These are phyloP conservation scores for Enteromius afrohamiltoni DNA, from an alignment of 2,797 vertebrate species.

Conservation along the genomic window DNA sequence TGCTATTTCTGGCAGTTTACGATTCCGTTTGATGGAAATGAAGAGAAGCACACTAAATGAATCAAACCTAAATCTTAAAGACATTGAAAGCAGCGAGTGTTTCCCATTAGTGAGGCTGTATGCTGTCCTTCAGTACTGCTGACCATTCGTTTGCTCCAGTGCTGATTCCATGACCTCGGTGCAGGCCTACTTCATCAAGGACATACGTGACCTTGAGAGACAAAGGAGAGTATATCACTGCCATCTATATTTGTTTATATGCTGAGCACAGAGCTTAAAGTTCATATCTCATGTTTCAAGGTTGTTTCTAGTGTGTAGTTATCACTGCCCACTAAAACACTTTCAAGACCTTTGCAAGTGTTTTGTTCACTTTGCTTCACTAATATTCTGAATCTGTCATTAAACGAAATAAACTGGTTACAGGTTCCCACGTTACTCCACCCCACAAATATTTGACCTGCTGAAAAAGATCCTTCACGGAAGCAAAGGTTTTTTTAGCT, in stretches of 20 bases:
- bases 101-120: slow-evolving; percentile 13
- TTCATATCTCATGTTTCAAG: slow-evolving; percentile 46
- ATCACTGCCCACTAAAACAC: background rate
- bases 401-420: background rate
- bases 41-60: background rate
- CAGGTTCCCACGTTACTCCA: background rate
- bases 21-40: background rate
- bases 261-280: slow-evolving; percentile 35
- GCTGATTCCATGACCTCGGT: slow-evolving; percentile 52
- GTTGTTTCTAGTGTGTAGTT: slow-evolving; percentile 16
- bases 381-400: background rate
- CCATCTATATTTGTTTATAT: slow-evolving; percentile 35
- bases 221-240: slow-evolving; percentile 6
- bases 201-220: slow-evolving; percentile 36
- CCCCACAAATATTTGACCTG: background rate
- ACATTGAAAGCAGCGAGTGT: background rate
- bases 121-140: slow-evolving; percentile 43
- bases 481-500: background rate
- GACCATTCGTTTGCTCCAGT: slow-evolving; percentile 44
- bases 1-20: background rate
- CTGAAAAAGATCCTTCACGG: background rate
- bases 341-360: background rate
- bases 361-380: background rate
- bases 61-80: background rate
- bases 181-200: slow-evolving; percentile 23